These are phyloP conservation scores for Pinna nobilis DNA, from an alignment of 1,140 invertebrate species.

Conservation along the genomic window DNA sequence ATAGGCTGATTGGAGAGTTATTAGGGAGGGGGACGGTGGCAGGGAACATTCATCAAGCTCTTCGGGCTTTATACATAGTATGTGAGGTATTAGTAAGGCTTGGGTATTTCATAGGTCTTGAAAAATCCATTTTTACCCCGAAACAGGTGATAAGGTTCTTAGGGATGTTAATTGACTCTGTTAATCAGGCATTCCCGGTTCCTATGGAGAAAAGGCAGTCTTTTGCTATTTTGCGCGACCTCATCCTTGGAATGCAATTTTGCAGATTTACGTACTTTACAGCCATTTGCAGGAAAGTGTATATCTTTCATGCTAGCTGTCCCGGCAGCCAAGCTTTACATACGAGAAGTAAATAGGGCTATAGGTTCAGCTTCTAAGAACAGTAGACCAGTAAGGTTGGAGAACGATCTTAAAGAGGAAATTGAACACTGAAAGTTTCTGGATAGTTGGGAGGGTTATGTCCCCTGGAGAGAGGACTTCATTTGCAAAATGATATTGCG, in stretches of 20 bases:
- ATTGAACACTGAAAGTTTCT: slow-evolving; percentile 26
- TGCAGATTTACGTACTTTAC: slow-evolving; percentile 9
- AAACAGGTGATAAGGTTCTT: slow-evolving; percentile 9
- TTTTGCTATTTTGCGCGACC: slow-evolving; percentile 7
- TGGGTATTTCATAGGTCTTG: slow-evolving; percentile 14
- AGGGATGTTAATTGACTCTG: slow-evolving; percentile 30
- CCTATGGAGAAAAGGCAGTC: slow-evolving; percentile 22
- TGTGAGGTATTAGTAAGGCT: slow-evolving; percentile 15
- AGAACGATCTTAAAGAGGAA: not conserved
- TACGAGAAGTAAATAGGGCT: slow-evolving; percentile 26
- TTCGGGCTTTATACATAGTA: slow-evolving; percentile 11
- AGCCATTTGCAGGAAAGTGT: slow-evolving; percentile 36
- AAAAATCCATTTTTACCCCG: slow-evolving; percentile 17
- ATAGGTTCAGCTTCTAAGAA: slow-evolving; percentile 4
- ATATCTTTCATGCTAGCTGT: slow-evolving; percentile 37
- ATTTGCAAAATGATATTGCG: slow-evolving; percentile 13
- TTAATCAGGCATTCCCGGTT: slow-evolving; percentile 19
- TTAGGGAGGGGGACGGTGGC: not conserved
- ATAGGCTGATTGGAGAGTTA: slow-evolving; percentile 13
- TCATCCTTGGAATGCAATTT: not conserved
- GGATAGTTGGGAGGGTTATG: slow-evolving; percentile 10
- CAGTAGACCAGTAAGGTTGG: not conserved
- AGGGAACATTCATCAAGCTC: not conserved
- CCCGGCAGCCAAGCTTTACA: slow-evolving; percentile 32
- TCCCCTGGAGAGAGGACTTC: slow-evolving; percentile 21